phyloP scores from a whole-genome alignment of 1,140 invertebrate genomes.

The Formica selysi region DNA sequence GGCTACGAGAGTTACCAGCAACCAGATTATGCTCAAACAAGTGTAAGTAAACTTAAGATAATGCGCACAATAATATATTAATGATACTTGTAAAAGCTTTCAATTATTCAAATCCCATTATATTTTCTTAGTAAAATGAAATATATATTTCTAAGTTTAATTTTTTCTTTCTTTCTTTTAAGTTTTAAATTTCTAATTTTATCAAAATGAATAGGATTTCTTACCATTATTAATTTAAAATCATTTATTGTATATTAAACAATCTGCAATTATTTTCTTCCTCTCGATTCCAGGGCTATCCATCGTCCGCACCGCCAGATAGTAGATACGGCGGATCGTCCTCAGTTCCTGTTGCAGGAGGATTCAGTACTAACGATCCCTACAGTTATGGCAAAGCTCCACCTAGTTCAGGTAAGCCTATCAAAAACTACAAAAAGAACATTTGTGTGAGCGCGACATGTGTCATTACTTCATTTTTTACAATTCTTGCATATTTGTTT shows the following conservation, averaged over 20 bases:
- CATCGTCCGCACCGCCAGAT: slow-evolving; percentile 80
- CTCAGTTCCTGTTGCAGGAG: slow-evolving; percentile 79
- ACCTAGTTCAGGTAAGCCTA: slow-evolving; percentile 78
- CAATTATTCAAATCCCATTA: neutral
- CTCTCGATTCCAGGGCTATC: slow-evolving; percentile 80
- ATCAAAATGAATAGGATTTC: neutral
- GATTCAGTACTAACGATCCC: slow-evolving; percentile 82
- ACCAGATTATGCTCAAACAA: slow-evolving; percentile 83
- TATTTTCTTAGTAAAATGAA: neutral
- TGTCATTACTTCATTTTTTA: neutral
- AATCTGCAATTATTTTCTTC: neutral
- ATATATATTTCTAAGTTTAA: slow-evolving; percentile 1
- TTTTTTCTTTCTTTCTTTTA: neutral
- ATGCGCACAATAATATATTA: slow-evolving; percentile 28
- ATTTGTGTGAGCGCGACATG: neutral
- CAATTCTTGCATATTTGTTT: neutral
- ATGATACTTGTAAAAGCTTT: neutral
- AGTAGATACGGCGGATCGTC: slow-evolving; percentile 83
- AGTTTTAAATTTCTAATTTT: neutral
- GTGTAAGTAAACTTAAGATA: slow-evolving; percentile 75
- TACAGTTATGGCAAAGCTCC: slow-evolving; percentile 85
- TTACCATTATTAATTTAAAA: slow-evolving; percentile 15
- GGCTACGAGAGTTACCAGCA: slow-evolving; percentile 85
- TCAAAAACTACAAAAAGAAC: neutral
- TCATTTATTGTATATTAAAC: neutral